Conservation (phyloP, 2,888 invertebrate genomes). For the Lithophane ornitopus region DNA sequence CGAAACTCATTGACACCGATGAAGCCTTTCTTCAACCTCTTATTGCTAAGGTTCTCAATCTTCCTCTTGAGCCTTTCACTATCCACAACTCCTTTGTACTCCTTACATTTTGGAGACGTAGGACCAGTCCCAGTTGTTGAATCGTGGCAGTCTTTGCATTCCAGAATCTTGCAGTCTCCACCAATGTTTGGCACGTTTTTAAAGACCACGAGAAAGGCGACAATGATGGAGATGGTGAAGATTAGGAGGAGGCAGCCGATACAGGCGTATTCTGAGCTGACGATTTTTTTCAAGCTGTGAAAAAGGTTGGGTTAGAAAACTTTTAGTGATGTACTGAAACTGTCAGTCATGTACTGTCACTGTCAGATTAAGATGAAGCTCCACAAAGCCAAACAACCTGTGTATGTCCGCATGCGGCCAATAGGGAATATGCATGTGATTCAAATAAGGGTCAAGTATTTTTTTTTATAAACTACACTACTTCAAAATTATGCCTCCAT, state of each 20-base stretch:
- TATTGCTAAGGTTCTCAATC: conserved; percentile 67
- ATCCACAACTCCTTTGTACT: conserved; percentile 13
- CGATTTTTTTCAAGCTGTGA: conserved; percentile 74
- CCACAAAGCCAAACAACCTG: not conserved
- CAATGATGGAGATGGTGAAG: conserved; percentile 71
- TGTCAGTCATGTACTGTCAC: not conserved
- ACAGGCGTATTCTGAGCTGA: conserved; percentile 76
- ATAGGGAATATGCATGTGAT: no score
- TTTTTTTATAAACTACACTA: no score
- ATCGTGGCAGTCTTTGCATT: conserved; percentile 18
- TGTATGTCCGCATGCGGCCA: not conserved
- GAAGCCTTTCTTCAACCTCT: conserved; percentile 43
- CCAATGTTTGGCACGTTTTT: conserved; percentile 63
- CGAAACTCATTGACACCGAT: conserved; percentile 28
- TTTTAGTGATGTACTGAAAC: not conserved
- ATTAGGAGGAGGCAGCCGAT: conserved; percentile 71
- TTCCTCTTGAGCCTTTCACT: conserved; percentile 69
- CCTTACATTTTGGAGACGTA: not conserved
- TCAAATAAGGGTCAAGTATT: no score
- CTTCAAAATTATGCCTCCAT: no score
- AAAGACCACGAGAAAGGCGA: conserved; percentile 74
- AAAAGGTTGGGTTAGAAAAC: not conserved
- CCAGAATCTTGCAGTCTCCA: not conserved
- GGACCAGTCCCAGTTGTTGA: accelerated
- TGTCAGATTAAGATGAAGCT: not conserved